These are phyloP conservation scores for Omphaloscelis lunosa DNA, from an alignment of 2,888 invertebrate genomes.

Conservation along the genomic window DNA sequence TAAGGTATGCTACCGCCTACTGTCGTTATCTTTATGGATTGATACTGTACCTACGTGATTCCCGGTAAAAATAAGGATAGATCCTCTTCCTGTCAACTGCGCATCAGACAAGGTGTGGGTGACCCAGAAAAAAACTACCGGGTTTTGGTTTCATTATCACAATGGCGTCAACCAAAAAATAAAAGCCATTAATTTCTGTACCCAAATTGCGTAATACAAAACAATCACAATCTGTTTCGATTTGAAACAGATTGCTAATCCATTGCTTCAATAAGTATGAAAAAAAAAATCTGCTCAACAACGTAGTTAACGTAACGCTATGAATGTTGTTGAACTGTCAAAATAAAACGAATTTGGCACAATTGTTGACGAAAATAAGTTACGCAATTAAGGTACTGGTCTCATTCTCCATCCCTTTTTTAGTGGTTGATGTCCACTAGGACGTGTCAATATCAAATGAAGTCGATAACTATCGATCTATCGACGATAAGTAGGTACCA, in stretches of 20 bases:
- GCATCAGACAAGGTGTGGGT: background rate
- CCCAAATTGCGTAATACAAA: too few species aligned
- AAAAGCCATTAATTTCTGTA: background rate
- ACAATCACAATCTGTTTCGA: too few species aligned
- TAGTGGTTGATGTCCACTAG: background rate
- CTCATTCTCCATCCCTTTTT: background rate
- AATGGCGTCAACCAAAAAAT: background rate
- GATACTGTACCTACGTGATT: background rate
- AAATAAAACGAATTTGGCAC: too few species aligned
- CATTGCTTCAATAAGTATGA: too few species aligned
- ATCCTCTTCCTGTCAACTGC: conserved; percentile 39
- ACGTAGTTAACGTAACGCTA: too few species aligned
- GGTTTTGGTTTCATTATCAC: background rate
- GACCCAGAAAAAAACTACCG: background rate
- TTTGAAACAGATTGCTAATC: too few species aligned
- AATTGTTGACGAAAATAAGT: too few species aligned
- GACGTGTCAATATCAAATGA: background rate
- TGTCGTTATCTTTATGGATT: conserved; percentile 34
- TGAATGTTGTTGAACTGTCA: too few species aligned
- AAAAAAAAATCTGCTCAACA: too few species aligned
- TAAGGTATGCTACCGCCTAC: conserved; percentile 20
- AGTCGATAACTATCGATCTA: background rate
- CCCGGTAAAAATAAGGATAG: conserved; percentile 12
- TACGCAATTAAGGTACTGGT: too few species aligned
- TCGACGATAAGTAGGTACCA: background rate